Percentiles rank a stretch among this genome's conserved stretches.
phyloP scores from a whole-genome alignment of 37 sponge, comb jelly and placozoan genomes.

The Amphimedon queenslandica region DNA sequence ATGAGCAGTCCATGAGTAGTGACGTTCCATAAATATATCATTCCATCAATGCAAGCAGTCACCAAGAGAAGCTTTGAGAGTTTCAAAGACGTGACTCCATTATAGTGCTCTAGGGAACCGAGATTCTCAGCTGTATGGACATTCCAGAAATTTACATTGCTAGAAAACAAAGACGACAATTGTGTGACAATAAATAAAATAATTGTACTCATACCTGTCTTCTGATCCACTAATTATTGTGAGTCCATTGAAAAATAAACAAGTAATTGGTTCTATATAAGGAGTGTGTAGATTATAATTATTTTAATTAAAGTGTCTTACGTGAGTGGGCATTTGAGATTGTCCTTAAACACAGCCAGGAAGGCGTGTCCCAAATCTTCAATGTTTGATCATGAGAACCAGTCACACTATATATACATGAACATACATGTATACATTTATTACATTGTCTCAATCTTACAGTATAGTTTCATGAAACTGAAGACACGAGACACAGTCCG shows the following conservation, averaged over 20 bases:
- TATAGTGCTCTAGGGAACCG: constrained; percentile 17
- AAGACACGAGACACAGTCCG: constrained; percentile 70
- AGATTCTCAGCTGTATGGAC: constrained; percentile 2
- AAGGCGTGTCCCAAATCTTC: constrained; percentile 64
- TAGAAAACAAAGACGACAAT: neutral
- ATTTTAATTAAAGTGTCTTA: neutral
- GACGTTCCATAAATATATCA: constrained; percentile 18
- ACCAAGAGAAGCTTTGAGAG: constrained; percentile 52
- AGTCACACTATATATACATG: constrained; percentile 66
- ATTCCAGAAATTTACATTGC: constrained; percentile 62
- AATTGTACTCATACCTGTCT: constrained; percentile 36
- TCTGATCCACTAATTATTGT: constrained; percentile 45
- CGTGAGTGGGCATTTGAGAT: constrained; percentile 57
- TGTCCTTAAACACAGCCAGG: constrained; percentile 43
- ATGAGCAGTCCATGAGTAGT: neutral
- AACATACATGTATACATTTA: too few species aligned
- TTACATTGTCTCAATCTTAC: constrained; percentile 30
- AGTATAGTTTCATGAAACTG: constrained; percentile 41
- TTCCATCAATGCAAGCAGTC: constrained; percentile 21
- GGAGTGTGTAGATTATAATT: neutral
- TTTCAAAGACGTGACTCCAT: constrained; percentile 27
- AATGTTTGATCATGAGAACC: constrained; percentile 73
- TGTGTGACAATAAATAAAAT: neutral
- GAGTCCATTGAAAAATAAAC: constrained; percentile 25
- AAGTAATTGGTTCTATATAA: constrained; percentile 47